Conservation (phyloP, 2,113 vertebrate species). For the Chionomys nivalis region DNA sequence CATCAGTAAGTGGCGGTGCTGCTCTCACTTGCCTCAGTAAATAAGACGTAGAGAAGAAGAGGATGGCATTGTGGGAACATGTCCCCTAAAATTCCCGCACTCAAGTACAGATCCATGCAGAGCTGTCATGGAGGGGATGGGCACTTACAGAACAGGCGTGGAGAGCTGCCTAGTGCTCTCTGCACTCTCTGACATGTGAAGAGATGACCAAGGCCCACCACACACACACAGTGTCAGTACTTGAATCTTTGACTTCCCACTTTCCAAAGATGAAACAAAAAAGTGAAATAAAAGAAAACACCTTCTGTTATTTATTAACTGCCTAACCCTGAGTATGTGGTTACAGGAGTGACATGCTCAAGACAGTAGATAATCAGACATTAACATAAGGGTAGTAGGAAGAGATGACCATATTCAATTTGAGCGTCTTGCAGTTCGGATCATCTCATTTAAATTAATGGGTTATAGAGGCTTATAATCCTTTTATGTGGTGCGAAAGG, state of each 20-base stretch:
- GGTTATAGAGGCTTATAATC: neutral
- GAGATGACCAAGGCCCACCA: neutral
- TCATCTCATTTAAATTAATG: neutral
- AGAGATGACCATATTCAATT: neutral
- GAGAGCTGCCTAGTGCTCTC: too few relatives aligned
- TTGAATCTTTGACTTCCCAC: neutral
- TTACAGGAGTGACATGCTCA: neutral
- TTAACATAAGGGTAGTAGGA: neutral
- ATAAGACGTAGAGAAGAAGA: neutral
- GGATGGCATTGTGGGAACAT: too few relatives aligned
- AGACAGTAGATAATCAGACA: neutral
- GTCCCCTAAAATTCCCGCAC: neutral
- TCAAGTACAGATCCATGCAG: neutral
- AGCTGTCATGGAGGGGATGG: neutral
- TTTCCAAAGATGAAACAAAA: too few relatives aligned
- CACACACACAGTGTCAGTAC: neutral
- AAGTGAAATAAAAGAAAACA: neutral
- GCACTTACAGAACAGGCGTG: too few relatives aligned
- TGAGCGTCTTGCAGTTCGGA: neutral
- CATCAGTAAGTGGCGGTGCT: neutral
- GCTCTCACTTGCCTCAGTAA: neutral
- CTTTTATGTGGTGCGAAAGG: neutral
- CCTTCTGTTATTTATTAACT: neutral
- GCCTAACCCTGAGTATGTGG: neutral
- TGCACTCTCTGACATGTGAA: too few relatives aligned